phyloP scores from a whole-genome alignment of 2,888 invertebrate species.

The Laspeyria flexula region DNA sequence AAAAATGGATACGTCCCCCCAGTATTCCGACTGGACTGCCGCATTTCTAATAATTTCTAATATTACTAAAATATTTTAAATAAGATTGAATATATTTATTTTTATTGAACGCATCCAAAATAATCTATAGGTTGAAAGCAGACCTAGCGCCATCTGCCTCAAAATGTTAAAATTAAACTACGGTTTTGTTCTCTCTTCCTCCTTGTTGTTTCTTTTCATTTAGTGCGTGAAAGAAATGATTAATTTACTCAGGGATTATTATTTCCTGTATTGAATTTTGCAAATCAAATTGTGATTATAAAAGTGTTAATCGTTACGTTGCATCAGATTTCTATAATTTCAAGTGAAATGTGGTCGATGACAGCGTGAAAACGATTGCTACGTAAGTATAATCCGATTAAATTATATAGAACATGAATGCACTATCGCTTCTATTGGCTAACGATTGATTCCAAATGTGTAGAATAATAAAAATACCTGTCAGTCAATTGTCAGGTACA shows the following conservation, averaged over 20 bases:
- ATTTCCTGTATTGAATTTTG: conserved; percentile 57
- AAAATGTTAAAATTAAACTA: conserved; percentile 46
- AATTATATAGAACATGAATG: conserved; percentile 40
- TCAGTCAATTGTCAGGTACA: conserved; percentile 54
- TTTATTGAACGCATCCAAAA: conserved; percentile 16
- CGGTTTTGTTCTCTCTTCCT: conserved; percentile 57
- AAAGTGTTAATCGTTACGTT: conserved; percentile 56
- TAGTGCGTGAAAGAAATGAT: conserved; percentile 66
- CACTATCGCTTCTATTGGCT: conserved; percentile 34
- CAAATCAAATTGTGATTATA: conserved; percentile 46
- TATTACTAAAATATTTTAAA: too few relatives aligned
- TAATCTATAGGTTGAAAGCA: conserved; percentile 9
- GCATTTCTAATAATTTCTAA: too few relatives aligned
- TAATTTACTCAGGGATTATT: conserved; percentile 61
- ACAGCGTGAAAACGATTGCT: conserved; percentile 81
- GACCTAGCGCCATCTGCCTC: conserved; percentile 57
- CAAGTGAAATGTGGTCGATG: conserved; percentile 82
- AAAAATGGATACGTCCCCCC: too few relatives aligned
- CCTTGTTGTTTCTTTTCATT: conserved; percentile 72
- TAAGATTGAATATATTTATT: not conserved
- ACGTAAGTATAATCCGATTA: conserved; percentile 79
- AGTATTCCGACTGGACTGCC: too few relatives aligned
- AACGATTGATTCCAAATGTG: conserved; percentile 39
- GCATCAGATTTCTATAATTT: conserved; percentile 65
- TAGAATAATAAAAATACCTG: conserved; percentile 61